phyloP scores from a whole-genome alignment of 1,140 invertebrate genomes.

The Eueides isabella region DNA sequence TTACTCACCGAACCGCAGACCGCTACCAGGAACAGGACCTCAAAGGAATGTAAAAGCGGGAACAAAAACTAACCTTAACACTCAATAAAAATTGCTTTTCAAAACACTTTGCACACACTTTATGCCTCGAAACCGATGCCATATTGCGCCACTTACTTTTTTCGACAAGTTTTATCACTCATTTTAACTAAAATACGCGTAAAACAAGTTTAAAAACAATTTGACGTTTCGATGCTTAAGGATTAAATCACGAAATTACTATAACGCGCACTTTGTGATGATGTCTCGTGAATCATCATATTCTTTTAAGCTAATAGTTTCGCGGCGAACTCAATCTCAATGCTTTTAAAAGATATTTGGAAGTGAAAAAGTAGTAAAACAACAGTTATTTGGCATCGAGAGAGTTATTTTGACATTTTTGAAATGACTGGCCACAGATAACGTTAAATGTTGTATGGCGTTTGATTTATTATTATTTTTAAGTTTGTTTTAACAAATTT shows the following conservation, averaged over 20 bases:
- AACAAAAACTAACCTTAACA: slow-evolving; percentile 78
- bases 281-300: slow-evolving; percentile 15
- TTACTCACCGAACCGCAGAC: slow-evolving; percentile 75
- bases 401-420: slow-evolving; percentile 77
- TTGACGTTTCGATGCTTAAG: slow-evolving; percentile 63
- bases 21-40: slow-evolving; percentile 47
- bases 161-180: slow-evolving; percentile 37
- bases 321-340: slow-evolving; percentile 65
- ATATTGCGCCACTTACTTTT: slow-evolving; percentile 28
- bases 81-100: slow-evolving; percentile 54
- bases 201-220: slow-evolving; percentile 72
- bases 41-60: slow-evolving; percentile 67
- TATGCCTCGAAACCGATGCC: slow-evolving; percentile 30
- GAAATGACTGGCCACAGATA: slow-evolving; percentile 44
- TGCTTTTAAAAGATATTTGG: slow-evolving; percentile 51
- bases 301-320: slow-evolving; percentile 10
- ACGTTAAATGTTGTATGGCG: background rate
- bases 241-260: slow-evolving; percentile 44
- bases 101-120: slow-evolving; percentile 43
- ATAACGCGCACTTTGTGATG: slow-evolving; percentile 23
- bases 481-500: background rate
- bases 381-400: slow-evolving; percentile 74
- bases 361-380: slow-evolving; percentile 59
- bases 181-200: slow-evolving; percentile 55
- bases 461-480: background rate